Base-by-base conservation (phyloP, 2,797 vertebrate species). In the Myotis pilosus region DNA sequence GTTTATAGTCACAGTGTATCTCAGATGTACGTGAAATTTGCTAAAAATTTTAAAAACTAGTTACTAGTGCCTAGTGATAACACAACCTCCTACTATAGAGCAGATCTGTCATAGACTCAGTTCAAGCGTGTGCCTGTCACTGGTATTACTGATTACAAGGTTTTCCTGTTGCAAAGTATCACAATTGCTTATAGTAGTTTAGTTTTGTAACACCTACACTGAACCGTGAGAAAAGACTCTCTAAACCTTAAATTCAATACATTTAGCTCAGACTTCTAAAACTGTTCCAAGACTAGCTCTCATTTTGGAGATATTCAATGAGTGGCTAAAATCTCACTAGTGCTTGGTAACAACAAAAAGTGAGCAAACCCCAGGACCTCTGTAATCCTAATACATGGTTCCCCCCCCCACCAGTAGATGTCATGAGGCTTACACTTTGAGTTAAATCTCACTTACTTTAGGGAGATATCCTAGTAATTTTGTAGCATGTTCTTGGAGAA, bases 391-490 rank as follows among this genome's bases (percentile, higher is more conserved):
- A 47, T 16, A 20, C 8, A 33, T 49, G 10, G 4, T 49, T 33
- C 57, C 30, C 57, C 28, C 7, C 38, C 38, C n/a, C 20, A 62
- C 25, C 36, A 25, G 5, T 33, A 25, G 44, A 57, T 66, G 38
- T 49, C 53, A 86, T 22, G 28, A 64, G 53, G 64, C 38, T 60
- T 51, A 87, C 1, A 81, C n/a, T 4, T 87, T 53, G 30, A 86
- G n/a, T 60, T 62, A 80, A 91, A 91, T 44, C 75, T 93, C 30
- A 97, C 98, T 97, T 97, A 99, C 99, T 98, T 98, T 99, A 64
- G 99, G 99, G 28, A 99, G 98, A 92, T 99, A 99, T 33, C 99
- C 99, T 57, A 99, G 90, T 80, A 99, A 97, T 92, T 99, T 98
- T 36, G 98, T 97, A 0, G 99, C 99, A 2, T 99, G 99, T 28